Evolutionary conservation across 1,140 invertebrate genomes (phyloP).

Genomic region (Stegodyphus mimosarum): DNA sequence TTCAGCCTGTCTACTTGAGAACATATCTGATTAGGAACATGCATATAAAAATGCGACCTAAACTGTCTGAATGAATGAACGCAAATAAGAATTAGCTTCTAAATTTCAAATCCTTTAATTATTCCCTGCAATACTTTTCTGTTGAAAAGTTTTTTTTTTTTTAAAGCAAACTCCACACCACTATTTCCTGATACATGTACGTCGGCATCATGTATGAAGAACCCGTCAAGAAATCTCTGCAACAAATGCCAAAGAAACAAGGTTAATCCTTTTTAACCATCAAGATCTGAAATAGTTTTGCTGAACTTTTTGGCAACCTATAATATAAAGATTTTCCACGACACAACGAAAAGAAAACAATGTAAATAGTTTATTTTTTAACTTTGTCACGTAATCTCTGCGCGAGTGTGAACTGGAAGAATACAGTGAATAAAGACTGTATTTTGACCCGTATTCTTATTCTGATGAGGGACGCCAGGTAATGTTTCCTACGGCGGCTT

Average conservation of each 20-base stretch:
- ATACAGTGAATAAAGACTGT: slow-evolving; percentile 47
- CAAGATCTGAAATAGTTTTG: slow-evolving; percentile 32
- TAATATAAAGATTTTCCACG: slow-evolving; percentile 51
- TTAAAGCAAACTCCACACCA: no score
- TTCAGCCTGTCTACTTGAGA: no score
- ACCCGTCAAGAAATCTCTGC: neutral
- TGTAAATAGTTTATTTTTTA: neutral
- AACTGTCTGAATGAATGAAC: no score
- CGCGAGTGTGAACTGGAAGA: neutral
- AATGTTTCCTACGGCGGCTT: neutral
- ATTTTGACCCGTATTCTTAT: slow-evolving; percentile 40
- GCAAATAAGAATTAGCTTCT: no score
- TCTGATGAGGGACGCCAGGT: neutral
- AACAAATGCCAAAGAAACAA: slow-evolving; percentile 22
- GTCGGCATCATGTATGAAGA: no score
- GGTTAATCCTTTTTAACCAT: slow-evolving; percentile 50
- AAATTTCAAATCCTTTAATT: no score
- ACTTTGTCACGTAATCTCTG: no score
- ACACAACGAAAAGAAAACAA: slow-evolving; percentile 37
- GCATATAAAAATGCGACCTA: no score
- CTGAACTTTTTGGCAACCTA: slow-evolving; percentile 46
- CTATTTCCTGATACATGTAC: no score
- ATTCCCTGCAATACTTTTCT: no score
- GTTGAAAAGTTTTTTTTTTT: no score
- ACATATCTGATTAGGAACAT: no score